These are phyloP conservation scores for Lepidocyrtoides sp. DNA, from an alignment of 2,888 invertebrate genomes.

Conservation along the genomic window DNA sequence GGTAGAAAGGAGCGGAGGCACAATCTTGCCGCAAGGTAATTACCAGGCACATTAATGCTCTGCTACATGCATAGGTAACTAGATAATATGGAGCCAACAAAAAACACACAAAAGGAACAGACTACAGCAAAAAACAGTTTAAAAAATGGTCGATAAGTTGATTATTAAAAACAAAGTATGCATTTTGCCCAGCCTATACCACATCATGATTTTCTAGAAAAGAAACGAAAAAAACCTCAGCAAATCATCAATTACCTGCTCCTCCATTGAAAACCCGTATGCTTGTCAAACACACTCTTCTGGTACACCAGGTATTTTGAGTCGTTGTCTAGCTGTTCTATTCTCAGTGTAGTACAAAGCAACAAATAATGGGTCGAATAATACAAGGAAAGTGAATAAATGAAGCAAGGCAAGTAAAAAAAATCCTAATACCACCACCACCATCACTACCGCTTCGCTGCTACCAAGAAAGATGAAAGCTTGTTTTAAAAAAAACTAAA, in stretches of 20 bases:
- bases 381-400: slow-evolving; percentile 8
- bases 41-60: slow-evolving; percentile 19
- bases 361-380: slow-evolving; percentile 46
- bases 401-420: slow-evolving; percentile 51
- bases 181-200: too few relatives aligned
- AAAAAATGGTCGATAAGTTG: slow-evolving; percentile 25
- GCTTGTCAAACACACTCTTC: not conserved
- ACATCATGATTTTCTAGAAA: too few relatives aligned
- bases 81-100: slow-evolving; percentile 16
- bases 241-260: slow-evolving; percentile 67
- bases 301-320: not conserved
- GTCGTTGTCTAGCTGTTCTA: not conserved
- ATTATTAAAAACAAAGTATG: too few relatives aligned
- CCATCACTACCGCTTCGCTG: not conserved
- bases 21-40: slow-evolving; percentile 53
- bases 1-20: slow-evolving; percentile 24
- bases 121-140: slow-evolving; percentile 31
- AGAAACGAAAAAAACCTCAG: slow-evolving; percentile 45
- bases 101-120: slow-evolving; percentile 1
- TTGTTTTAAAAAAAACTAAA: too few relatives aligned
- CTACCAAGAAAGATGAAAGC: not conserved
- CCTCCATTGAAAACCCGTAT: slow-evolving; percentile 21
- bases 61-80: not conserved
- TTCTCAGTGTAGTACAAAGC: not conserved
- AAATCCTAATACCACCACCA: slow-evolving; percentile 11